phyloP scores from a whole-genome alignment of 2,113 vertebrate genomes.

The Dissostichus mawsoni region DNA sequence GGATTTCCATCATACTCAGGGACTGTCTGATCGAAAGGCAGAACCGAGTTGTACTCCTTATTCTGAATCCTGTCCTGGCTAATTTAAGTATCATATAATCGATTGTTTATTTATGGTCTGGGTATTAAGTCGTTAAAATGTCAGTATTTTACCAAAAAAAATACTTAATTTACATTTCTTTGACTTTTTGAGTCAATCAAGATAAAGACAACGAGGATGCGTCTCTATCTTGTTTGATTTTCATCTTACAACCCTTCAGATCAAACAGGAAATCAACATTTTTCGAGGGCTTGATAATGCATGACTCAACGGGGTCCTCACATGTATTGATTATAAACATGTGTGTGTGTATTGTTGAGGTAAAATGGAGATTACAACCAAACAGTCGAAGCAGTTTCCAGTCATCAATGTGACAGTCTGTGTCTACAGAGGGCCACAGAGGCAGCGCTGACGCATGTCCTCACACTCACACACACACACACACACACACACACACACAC shows the following conservation, averaged over 20 bases:
- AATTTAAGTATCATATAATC: no score
- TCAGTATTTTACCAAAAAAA: no score
- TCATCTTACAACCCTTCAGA: no score
- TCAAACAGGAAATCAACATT: no score
- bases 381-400: background rate
- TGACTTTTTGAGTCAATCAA: no score
- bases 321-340: background rate
- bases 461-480: constrained; percentile 18
- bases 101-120: no score
- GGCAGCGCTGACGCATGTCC: constrained; percentile 25
- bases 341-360: background rate
- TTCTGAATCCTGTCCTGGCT: no score
- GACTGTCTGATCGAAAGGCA: background rate
- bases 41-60: no score
- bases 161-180: no score
- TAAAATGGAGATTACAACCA: background rate
- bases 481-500: constrained; percentile 22
- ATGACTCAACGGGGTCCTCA: background rate
- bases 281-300: background rate
- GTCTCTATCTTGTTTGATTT: no score
- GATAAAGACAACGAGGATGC: no score
- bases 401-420: constrained; percentile 6
- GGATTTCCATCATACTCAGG: background rate
- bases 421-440: constrained; percentile 33
- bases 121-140: no score